Evolutionary conservation across 2,888 invertebrate species (phyloP).

Genomic region (Cryptocephalus primarius): DNA sequence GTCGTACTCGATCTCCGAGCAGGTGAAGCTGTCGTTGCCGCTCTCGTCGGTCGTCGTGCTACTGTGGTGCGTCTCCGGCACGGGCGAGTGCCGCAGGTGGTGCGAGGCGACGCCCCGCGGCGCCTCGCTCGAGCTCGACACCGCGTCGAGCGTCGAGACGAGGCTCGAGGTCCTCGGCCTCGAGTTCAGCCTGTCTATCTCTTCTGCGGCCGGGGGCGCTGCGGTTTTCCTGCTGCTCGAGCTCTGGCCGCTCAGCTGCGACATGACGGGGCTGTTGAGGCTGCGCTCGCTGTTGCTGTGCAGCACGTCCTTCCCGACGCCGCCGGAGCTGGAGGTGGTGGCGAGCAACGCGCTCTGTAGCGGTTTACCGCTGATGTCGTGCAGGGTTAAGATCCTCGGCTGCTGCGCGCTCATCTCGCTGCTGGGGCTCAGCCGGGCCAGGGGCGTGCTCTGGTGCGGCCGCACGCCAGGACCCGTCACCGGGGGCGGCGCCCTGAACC

Average conservation of each 20-base stretch:
- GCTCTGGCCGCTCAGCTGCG: slow-evolving; percentile 79
- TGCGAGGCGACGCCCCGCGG: slow-evolving; percentile 56
- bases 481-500: slow-evolving; percentile 60
- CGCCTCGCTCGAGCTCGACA: slow-evolving; percentile 82
- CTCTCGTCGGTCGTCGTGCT: slow-evolving; percentile 86
- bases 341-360: slow-evolving; percentile 80
- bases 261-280: slow-evolving; percentile 86
- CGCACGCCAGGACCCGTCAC: slow-evolving; percentile 42
- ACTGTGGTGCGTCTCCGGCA: slow-evolving; percentile 58
- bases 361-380: slow-evolving; percentile 89
- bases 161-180: slow-evolving; percentile 81
- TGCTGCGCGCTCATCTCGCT: slow-evolving; percentile 86
- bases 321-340: slow-evolving; percentile 80
- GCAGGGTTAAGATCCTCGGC: slow-evolving; percentile 82
- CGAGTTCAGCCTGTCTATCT: slow-evolving; percentile 82
- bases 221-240: slow-evolving; percentile 60
- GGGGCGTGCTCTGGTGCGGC: slow-evolving; percentile 80
- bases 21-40: slow-evolving; percentile 93
- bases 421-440: slow-evolving; percentile 83
- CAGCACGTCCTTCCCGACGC: slow-evolving; percentile 70
- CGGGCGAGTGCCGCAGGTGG: slow-evolving; percentile 52
- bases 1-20: slow-evolving; percentile 95
- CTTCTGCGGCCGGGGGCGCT: slow-evolving; percentile 75
- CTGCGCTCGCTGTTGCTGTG: slow-evolving; percentile 88
- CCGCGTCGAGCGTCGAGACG: slow-evolving; percentile 84